Evolutionary conservation across 2,888 invertebrate species (phyloP), one percentile per base, ranked within the genome.

Genomic region (Cheilosia urbana): DNA sequence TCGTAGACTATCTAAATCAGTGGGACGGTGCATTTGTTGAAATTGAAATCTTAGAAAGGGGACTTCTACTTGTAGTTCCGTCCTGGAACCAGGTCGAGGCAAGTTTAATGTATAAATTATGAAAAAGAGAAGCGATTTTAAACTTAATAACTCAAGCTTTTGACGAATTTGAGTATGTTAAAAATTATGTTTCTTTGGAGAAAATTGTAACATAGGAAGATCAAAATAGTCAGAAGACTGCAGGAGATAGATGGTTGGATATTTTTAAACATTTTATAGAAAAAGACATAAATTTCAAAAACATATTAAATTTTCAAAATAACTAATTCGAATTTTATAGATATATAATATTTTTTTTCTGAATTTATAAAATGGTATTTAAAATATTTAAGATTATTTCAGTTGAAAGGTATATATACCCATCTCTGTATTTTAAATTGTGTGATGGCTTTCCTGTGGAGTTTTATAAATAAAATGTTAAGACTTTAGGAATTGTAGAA

Each of bases 1-100:
- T 42, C 17, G 42, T 72, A 13, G 51, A 51, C 17, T 62, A 62
- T 42, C 62, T 62, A 53, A 72, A 13, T 42, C 62, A 72, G 30
- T 62, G 53, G 45, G 72, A 53, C 60, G 19, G 40, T 6, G 60
- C 51, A 62, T 72, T 53, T 51, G 42, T 51, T 53, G 62, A 72
- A 62, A 17, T 72, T 72, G 72, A 72, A 51, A 13, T 62, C 40
- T 53, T 42, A 15, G 51, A 60, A 51, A 62, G 62, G 53, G 40
- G 53, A 11, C 72, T 75, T 75, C 37, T 73, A 21, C 40, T 51
- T 72, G 72, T 53, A 34, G 55, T 63, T 19, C 55, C 73, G 17
- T 55, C 55, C 30, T 73, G 55, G 63, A 63, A 63, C 19, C 19
- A 62, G 30, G 53, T 73, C 11, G 53, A 73, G 42, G 42, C 42